Conservation (phyloP, 2,888 invertebrate genomes). For the Cheilosia variabilis region DNA sequence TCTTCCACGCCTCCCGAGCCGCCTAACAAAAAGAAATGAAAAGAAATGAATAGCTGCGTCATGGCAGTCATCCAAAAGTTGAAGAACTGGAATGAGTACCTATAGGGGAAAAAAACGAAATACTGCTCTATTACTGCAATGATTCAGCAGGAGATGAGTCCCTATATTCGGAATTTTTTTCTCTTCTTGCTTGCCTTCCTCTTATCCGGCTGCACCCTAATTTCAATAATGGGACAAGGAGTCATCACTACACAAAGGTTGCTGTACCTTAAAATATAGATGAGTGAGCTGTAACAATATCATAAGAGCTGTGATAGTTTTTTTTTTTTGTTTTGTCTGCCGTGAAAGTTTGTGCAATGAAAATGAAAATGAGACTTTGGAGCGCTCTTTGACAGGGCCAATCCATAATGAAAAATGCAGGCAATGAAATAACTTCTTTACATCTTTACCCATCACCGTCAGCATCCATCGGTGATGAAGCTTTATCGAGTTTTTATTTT, state of each 20-base stretch:
- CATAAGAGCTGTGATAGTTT: conserved; percentile 67
- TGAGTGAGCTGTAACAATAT: conserved; percentile 66
- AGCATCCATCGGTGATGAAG: conserved; percentile 55
- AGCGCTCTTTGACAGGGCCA: conserved; percentile 67
- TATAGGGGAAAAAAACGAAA: conserved; percentile 10
- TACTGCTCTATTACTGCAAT: conserved; percentile 74
- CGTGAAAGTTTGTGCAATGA: conserved; percentile 51
- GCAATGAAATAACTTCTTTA: conserved; percentile 61
- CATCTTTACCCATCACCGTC: conserved; percentile 54
- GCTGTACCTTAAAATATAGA: conserved; percentile 55
- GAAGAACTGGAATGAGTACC: conserved; percentile 38
- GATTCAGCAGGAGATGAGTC: conserved; percentile 74
- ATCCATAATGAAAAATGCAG: conserved; percentile 74
- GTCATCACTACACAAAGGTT: conserved; percentile 66
- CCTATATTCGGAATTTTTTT: conserved; percentile 8
- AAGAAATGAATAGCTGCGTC: conserved; percentile 62
- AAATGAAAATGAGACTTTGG: conserved; percentile 63
- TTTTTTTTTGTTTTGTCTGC: conserved; percentile 20
- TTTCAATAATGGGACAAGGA: conserved; percentile 74
- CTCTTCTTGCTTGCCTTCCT: conserved; percentile 23
- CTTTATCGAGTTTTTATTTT: conserved; percentile 55
- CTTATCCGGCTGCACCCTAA: conserved; percentile 68
- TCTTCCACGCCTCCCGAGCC: conserved; percentile 43
- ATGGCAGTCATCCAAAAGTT: conserved; percentile 69
- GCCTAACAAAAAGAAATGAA: conserved; percentile 25